These are phyloP conservation scores for Archilochus colubris DNA, from an alignment of 2,113 vertebrate genomes.

Conservation along the genomic window DNA sequence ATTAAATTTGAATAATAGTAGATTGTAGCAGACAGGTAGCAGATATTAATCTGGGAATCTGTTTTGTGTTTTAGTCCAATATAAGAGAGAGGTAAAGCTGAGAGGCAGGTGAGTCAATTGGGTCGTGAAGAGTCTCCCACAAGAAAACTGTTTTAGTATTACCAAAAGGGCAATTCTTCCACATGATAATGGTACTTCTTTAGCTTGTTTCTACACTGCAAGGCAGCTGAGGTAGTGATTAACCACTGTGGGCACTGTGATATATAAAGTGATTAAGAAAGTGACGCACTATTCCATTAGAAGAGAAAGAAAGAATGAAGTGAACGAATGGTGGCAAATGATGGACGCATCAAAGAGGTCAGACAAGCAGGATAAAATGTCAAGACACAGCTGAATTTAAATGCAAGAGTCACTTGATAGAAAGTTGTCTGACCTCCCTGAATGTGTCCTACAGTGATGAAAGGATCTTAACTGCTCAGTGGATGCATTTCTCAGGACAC, in stretches of 20 bases:
- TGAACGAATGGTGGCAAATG: conserved; percentile 9
- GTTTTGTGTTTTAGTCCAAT: neutral
- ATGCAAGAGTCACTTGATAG: neutral
- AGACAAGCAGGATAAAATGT: neutral
- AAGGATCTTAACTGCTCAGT: neutral
- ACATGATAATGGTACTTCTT: neutral
- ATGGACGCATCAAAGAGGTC: rapidly evolving
- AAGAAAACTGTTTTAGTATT: neutral
- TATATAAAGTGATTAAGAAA: conserved; percentile 13
- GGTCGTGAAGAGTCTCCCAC: neutral
- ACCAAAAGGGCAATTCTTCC: neutral
- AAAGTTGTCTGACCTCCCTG: neutral
- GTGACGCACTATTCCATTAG: neutral
- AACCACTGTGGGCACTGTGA: neutral
- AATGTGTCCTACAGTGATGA: neutral
- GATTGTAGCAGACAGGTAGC: neutral
- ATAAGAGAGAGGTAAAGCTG: neutral
- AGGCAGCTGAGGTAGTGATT: neutral
- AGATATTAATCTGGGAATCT: neutral
- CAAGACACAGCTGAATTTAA: neutral
- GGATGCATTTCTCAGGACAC: neutral
- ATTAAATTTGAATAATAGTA: neutral
- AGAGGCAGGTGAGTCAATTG: neutral
- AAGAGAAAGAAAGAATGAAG: neutral
- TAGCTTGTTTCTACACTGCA: neutral